Evolutionary conservation across 2,888 invertebrate species (phyloP).

Genomic region (Gibbula magus): DNA sequence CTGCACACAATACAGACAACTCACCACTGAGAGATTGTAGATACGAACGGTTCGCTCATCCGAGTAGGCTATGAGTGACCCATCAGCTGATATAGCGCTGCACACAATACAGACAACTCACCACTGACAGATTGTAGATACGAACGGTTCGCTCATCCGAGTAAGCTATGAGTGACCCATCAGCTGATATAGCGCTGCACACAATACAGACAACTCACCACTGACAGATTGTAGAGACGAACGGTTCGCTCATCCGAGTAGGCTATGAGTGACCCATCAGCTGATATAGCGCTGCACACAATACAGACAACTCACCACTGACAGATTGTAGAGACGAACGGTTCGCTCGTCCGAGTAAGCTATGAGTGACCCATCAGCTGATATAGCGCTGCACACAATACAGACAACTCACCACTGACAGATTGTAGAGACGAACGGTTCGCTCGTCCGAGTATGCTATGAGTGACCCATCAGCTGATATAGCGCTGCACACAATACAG

Average conservation of each 20-base stretch:
- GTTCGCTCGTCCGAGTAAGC: conserved; percentile 81
- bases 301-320: conserved; percentile 81
- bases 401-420: conserved; percentile 78
- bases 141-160: conserved; percentile 79
- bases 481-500: conserved; percentile 82
- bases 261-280: conserved; percentile 83
- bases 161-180: conserved; percentile 85
- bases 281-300: conserved; percentile 82
- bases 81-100: conserved; percentile 83
- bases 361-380: too few relatives aligned
- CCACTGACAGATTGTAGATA: conserved; percentile 81
- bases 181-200: conserved; percentile 82
- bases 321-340: conserved; percentile 82
- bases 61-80: conserved; percentile 85
- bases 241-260: conserved; percentile 80
- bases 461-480: conserved; percentile 83
- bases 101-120: conserved; percentile 82
- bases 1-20: too few relatives aligned
- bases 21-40: conserved; percentile 80
- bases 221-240: conserved; percentile 82
- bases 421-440: conserved; percentile 82
- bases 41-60: conserved; percentile 79
- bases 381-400: too few relatives aligned
- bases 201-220: conserved; percentile 81
- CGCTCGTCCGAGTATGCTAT: conserved; percentile 82